Percentiles rank a stretch among this genome's conserved stretches.
Conservation (phyloP, 1,140 invertebrate species). For the Teleopsis dalmanni region DNA sequence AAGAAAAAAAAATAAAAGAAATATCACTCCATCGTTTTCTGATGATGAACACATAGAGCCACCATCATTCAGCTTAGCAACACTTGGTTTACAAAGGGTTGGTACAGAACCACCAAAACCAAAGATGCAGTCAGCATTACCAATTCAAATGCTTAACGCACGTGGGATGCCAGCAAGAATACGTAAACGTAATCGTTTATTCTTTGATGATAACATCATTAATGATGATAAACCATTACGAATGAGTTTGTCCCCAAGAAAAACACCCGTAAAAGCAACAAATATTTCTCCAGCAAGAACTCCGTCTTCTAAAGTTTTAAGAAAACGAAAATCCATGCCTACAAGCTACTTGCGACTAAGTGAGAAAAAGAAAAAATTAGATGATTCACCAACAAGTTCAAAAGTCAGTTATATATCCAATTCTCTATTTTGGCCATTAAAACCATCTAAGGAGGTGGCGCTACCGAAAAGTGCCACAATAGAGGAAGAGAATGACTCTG, state of each 20-base stretch:
- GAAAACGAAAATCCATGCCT: slow-evolving; percentile 42
- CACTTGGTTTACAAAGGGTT: slow-evolving; percentile 68
- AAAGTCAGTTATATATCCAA: neutral
- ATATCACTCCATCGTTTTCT: slow-evolving; percentile 10
- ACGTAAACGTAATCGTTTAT: slow-evolving; percentile 81
- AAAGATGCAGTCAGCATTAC: slow-evolving; percentile 59
- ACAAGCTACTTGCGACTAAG: slow-evolving; percentile 38
- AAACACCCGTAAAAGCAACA: slow-evolving; percentile 40
- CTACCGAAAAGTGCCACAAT: slow-evolving; percentile 17
- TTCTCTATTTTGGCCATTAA: neutral
- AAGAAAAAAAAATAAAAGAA: slow-evolving; percentile 2
- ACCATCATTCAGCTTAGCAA: slow-evolving; percentile 63
- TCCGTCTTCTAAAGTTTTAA: slow-evolving; percentile 47
- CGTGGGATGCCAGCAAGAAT: slow-evolving; percentile 83
- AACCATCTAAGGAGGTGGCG: neutral
- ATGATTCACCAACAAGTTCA: slow-evolving; percentile 1
- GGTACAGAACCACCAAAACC: slow-evolving; percentile 64
- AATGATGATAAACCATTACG: slow-evolving; percentile 65
- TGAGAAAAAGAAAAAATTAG: slow-evolving; percentile 25
- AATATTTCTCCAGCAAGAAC: slow-evolving; percentile 44
- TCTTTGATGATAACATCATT: slow-evolving; percentile 86
- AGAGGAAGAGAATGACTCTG: slow-evolving; percentile 21
- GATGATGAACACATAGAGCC: slow-evolving; percentile 53
- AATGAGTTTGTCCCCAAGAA: slow-evolving; percentile 48
- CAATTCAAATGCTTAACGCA: slow-evolving; percentile 68